phyloP scores from a whole-genome alignment of 2,888 invertebrate genomes.

The Apotomis betuletana region DNA sequence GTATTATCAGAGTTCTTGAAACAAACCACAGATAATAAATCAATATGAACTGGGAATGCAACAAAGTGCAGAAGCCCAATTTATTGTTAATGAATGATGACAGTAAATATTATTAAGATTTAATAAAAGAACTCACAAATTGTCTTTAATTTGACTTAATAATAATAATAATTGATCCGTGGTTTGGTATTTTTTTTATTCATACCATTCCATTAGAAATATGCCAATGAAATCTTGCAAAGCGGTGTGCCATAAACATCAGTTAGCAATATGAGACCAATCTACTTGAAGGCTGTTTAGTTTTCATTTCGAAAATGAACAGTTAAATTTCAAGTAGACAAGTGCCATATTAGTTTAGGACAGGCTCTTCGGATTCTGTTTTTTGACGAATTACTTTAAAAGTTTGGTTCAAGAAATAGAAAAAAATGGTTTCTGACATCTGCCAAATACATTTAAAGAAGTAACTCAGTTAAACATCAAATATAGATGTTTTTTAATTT shows the following conservation, averaged over 20 bases:
- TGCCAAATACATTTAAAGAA: not conserved
- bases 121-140: no score
- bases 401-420: not conserved
- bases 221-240: not conserved
- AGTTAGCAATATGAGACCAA: slow-evolving; percentile 14
- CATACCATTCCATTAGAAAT: not conserved
- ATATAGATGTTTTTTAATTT: no score
- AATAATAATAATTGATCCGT: no score
- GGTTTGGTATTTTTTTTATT: no score
- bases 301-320: not conserved
- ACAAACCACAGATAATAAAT: no score
- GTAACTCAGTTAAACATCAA: no score
- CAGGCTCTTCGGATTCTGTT: slow-evolving; percentile 21
- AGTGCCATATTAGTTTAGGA: slow-evolving; percentile 14
- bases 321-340: slow-evolving; percentile 4
- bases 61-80: no score
- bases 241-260: slow-evolving; percentile 11
- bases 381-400: slow-evolving; percentile 10
- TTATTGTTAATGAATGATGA: no score
- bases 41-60: no score
- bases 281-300: slow-evolving; percentile 4
- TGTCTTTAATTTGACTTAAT: no score
- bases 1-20: not conserved
- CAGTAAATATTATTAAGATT: no score
- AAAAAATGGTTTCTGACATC: slow-evolving; percentile 7